Evolutionary conservation across 2,888 invertebrate genomes (phyloP), one percentile per base, ranked within the genome.

Genomic region (Syritta pipiens): DNA sequence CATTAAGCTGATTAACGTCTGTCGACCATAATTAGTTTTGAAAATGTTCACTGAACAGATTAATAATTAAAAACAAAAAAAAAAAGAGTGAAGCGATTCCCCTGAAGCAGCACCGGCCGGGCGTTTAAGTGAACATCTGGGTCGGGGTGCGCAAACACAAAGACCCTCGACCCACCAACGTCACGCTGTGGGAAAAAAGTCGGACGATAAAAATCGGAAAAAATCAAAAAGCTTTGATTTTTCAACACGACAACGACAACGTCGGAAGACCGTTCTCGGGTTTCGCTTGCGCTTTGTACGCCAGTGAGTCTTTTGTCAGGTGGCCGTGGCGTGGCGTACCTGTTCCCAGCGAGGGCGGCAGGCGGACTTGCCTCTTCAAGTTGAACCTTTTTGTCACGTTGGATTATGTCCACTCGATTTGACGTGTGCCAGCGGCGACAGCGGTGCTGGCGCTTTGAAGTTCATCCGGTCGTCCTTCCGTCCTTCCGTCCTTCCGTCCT

Each of bases 11-110:
- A 72, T 72, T 67, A 79, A 79, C 71, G 46, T 67, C 72, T 60
- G 71, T 62, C 79, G 74, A 51, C 24, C 68, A 68, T 79, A 79
- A 79, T 79, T 57, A 79, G 79, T 74, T 79, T 67, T 74, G 19
- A 68, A 74, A 74, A 62, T 79, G 49, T 68, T 79, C 79, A 79
- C 67, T 79, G 79, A 79, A 44, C 79, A 72, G 44, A 62, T 74
- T 68, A 79, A 62, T 79, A 57, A 71, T 59, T 59, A 65, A 59
- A 57, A 75, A 62, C 40, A n/a, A n/a, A n/a, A n/a, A n/a, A n/a
- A n/a, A n/a, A n/a, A n/a, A n/a, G n/a, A n/a, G n/a, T n/a, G 6
- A 55, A 48, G 42, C 30, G 9, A 46, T 57, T 69, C 35, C 32
- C 55, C 48, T 24, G 22, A 55, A 55, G 42, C 44, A 30, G 26